phyloP scores from a whole-genome alignment of 2,113 vertebrate species.

The Eulemur rufifrons region DNA sequence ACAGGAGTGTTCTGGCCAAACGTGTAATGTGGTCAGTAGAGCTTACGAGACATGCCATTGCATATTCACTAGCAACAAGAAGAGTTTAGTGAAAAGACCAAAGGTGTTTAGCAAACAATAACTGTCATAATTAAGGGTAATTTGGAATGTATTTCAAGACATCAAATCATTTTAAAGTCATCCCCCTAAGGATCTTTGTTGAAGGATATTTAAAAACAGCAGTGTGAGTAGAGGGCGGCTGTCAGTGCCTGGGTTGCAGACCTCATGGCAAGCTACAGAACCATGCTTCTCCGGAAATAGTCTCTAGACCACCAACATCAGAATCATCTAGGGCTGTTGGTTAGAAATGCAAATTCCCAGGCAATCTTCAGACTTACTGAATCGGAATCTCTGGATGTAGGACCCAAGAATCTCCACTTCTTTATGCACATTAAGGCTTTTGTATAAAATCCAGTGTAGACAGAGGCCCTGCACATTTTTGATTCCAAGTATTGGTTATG shows the following conservation, averaged over 20 bases:
- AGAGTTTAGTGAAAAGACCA: conserved; percentile 12
- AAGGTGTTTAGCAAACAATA: conserved; percentile 1
- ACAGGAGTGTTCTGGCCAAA: neutral
- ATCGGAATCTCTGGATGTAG: neutral
- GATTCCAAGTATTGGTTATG: neutral
- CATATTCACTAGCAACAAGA: neutral
- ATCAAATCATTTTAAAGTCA: neutral
- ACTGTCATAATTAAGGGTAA: neutral
- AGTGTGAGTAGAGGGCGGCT: neutral
- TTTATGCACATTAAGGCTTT: neutral
- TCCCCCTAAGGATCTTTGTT: neutral
- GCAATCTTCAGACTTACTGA: neutral
- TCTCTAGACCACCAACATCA: neutral
- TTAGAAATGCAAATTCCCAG: conserved; percentile 5
- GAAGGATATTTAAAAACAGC: neutral
- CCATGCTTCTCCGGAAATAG: neutral
- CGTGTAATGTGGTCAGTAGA: neutral
- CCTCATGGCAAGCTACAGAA: neutral
- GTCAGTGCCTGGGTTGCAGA: neutral
- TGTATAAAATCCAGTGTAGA: neutral
- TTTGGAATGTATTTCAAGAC: conserved; percentile 33
- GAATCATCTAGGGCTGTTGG: neutral
- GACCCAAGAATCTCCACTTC: neutral
- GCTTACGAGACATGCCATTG: neutral
- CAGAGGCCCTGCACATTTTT: neutral